phyloP scores from a whole-genome alignment of 2,113 vertebrate genomes.

The Stictonetta naevosa region DNA sequence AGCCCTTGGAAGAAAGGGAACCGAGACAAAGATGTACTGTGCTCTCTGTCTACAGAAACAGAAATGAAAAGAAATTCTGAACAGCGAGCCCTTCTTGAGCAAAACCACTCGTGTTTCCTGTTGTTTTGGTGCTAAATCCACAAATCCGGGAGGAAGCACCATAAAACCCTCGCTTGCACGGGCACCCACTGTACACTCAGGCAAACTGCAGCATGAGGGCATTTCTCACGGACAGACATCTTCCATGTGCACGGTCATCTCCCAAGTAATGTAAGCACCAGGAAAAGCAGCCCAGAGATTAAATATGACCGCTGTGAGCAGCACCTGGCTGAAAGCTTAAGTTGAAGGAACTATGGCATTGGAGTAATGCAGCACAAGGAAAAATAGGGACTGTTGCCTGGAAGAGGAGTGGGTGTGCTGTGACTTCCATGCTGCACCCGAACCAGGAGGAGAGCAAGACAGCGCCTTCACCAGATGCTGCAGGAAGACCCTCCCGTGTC shows the following conservation, averaged over 20 bases:
- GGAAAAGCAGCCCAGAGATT: not conserved
- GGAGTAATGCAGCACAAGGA: not conserved
- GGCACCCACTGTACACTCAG: rapidly evolving
- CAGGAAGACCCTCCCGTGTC: not conserved
- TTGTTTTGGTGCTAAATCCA: not conserved
- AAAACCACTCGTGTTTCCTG: not conserved
- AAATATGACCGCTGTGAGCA: rapidly evolving
- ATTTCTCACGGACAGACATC: not conserved
- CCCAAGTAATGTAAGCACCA: not conserved
- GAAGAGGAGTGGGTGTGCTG: not conserved
- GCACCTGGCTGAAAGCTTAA: not conserved
- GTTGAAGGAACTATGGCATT: not conserved
- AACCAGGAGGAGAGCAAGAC: not conserved
- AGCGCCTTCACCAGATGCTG: not conserved
- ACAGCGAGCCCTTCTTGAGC: not conserved
- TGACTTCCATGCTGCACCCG: not conserved
- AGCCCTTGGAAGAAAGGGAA: not conserved
- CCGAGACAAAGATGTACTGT: not conserved
- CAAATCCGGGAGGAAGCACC: not conserved
- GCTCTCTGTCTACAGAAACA: not conserved
- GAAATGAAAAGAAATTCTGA: not conserved
- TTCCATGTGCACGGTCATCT: not conserved
- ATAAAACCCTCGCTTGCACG: not conserved
- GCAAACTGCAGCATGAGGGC: not conserved
- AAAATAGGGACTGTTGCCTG: not conserved